A percentile compares a stretch with the other conserved stretches of the same genome.
Evolutionary conservation across 2,797 vertebrate genomes (phyloP).

Genomic region (Phaenicophaeus curvirostris): DNA sequence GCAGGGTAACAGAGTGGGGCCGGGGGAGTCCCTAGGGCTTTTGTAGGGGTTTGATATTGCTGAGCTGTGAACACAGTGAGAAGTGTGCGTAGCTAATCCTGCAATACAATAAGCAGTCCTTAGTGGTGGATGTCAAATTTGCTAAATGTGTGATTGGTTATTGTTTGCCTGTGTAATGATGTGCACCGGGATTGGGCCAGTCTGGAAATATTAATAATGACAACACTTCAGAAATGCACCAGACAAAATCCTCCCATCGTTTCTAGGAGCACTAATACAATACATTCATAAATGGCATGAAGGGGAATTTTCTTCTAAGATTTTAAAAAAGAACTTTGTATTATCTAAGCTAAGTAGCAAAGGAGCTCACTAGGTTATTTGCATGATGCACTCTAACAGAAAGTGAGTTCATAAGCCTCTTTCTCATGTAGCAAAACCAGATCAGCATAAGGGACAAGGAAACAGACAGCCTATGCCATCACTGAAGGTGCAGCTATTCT

Average conservation of each 20-base stretch:
- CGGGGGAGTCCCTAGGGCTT: neutral
- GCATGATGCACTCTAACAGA: neutral
- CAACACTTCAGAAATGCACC: conserved; percentile 1
- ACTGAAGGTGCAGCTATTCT: neutral
- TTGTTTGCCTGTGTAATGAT: conserved; percentile 60
- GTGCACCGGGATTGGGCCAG: neutral
- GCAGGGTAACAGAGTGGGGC: neutral
- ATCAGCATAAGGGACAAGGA: neutral
- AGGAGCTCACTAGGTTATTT: neutral
- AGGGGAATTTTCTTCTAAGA: neutral
- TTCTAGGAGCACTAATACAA: neutral
- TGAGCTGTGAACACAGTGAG: neutral
- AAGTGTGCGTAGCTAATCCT: conserved; percentile 38
- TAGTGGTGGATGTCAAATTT: neutral
- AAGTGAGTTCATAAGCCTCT: neutral
- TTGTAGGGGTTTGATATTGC: neutral
- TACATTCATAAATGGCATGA: neutral
- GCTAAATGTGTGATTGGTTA: conserved; percentile 40
- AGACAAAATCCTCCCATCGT: neutral
- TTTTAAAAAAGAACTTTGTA: neutral
- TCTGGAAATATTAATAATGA: conserved; percentile 38
- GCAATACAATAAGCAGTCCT: conserved; percentile 35
- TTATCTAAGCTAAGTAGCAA: neutral
- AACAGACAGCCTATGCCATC: neutral
- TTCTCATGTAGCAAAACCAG: neutral